Conservation (phyloP, 2,888 invertebrate genomes). For the Polyploca ridens region DNA sequence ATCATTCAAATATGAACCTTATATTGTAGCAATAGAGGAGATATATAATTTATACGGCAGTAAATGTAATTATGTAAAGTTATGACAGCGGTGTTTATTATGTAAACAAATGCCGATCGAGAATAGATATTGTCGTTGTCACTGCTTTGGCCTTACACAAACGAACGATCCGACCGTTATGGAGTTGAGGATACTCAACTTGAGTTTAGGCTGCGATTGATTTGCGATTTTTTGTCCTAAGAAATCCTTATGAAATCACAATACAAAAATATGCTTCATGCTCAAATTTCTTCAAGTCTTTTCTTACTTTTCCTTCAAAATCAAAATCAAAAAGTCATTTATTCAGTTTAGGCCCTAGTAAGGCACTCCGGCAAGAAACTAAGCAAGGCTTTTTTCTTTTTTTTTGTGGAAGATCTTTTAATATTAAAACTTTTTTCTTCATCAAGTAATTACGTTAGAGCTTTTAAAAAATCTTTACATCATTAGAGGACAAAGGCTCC, state of each 20-base stretch:
- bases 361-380: no score
- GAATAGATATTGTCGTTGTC: constrained; percentile 78
- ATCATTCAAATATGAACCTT: constrained; percentile 20
- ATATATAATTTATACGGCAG: not conserved
- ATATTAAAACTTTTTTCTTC: no score
- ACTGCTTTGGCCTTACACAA: constrained; percentile 62
- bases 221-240: constrained; percentile 32
- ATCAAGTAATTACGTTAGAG: no score
- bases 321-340: no score
- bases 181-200: constrained; percentile 42
- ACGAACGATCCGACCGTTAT: constrained; percentile 50
- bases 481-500: no score
- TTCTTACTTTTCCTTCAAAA: no score
- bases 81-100: constrained; percentile 64
- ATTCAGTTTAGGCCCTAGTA: no score
- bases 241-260: not conserved
- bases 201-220: constrained; percentile 32
- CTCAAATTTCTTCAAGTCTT: no score
- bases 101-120: constrained; percentile 75
- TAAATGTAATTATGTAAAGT: constrained; percentile 31
- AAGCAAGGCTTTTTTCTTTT: no score
- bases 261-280: no score
- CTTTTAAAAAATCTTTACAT: no score
- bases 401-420: no score
- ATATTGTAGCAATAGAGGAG: not conserved